Evolutionary conservation across 92 coral and sea anemone species (phyloP), one percentile per base, ranked within the genome.

Genomic region (Porites rus): DNA sequence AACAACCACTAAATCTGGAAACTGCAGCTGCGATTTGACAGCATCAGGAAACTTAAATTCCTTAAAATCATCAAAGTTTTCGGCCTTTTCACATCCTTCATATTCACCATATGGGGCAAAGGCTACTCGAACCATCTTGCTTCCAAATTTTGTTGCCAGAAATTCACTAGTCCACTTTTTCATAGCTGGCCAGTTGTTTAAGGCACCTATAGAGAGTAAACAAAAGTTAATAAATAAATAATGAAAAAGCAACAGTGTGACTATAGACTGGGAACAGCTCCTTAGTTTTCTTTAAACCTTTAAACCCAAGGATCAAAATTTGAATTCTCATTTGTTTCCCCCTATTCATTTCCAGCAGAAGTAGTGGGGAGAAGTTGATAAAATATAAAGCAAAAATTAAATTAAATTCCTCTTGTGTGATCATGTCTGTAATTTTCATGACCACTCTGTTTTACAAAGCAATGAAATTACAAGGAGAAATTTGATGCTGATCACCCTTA

Each of bases 1-100:
- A 18, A 95, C 98, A 58, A 95, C 98, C 19, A 95, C 98, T 62
- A 95, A 83, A 76, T 95, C 98, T 43, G 95, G 89, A 73, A 95
- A 95, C 5, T 93, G 87, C 7, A 95, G 84, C 69, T 95, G 94
- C 11, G 87, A 84, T 71, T 89, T 87, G 8, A 95, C 94, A 28
- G 38, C 80, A 62, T 93, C 87, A 60, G 98, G 98, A 21, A 89
- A 61, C 51, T 88, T 84, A 38, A 95, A 95, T 4, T 86, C 22
- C 65, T 93, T 88, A 31, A 85, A 93, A 82, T 95, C 88, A 50
- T 93, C 93, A 76, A 92, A 93, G 78, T 85, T 25, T 16, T 81
- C 51, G 10, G 98, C 96, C 52, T 90, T 88, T 7, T 95, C 96
- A 76, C 98, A 95, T 6, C 98, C 98, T 75, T 95, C 98, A 62